Evolutionary conservation across 2,797 vertebrate species (phyloP), one percentile per base, ranked within the genome.

Genomic region (Notamacropus eugenii): DNA sequence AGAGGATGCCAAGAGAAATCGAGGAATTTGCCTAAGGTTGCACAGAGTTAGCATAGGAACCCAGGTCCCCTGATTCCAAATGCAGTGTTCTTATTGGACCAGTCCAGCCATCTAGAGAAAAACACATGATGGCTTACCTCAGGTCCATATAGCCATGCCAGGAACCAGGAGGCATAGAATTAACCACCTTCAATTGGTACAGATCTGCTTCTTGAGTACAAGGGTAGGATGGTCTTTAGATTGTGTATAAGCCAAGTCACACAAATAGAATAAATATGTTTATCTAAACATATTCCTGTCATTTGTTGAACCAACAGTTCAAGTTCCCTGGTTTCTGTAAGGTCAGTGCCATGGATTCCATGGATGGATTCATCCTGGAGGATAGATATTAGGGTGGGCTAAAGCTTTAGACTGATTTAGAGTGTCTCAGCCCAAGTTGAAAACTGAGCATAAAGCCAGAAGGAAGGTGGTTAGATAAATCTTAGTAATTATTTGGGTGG

Each of bases 161-260:
- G n/a, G 55, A 46, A 95, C 34, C 91, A 59, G 57, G 31, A 27
- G 40, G 11, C 52, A 46, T 1, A 24, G 19, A 93, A 5, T 90
- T 91, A 54, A 54, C n/a, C n/a, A 40, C 29, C 67, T 92, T 57
- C 40, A 59, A 12, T 92, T 55, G 31, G 31, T 46, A 55, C 62
- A 4, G 56, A 34, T 96, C 95, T 95, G 90, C 14, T 31, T 55
- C 0, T 91, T 94, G 54, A 92, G 27, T 94, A 27, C 9, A 50
- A 28, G n/a, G 16, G 6, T 46, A 82, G n/a, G 40, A 22, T 90
- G 54, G 4, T 12, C 22, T 94, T 56, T 54, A 50, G 31, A 11
- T 92, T 12, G 40, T 8, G 55, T 82, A 92, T 46, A 62, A 95
- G 29, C 55, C n/a, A 92, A 57, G 52, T 54, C 92, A 14, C 90